phyloP scores from a whole-genome alignment of 2,113 vertebrate species.

The Sminthopsis crassicaudata region DNA sequence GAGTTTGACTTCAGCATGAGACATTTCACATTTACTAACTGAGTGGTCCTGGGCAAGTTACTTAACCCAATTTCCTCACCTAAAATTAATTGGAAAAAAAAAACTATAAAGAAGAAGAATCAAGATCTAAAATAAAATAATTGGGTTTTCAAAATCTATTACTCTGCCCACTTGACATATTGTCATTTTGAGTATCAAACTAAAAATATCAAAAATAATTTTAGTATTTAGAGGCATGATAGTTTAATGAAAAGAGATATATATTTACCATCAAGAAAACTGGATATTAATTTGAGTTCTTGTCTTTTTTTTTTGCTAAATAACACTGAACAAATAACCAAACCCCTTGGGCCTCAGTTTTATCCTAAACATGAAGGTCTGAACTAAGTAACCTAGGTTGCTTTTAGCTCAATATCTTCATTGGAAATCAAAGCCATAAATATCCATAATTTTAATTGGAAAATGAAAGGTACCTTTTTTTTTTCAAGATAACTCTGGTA shows the following conservation, averaged over 20 bases:
- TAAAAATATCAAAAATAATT: neutral
- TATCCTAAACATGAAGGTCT: neutral
- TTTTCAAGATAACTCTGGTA: neutral
- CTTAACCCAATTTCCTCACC: no score
- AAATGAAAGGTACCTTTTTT: neutral
- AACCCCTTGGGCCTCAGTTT: neutral
- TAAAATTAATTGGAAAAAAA: no score
- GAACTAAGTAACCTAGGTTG: neutral
- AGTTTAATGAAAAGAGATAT: neutral
- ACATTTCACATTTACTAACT: no score
- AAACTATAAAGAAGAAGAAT: no score
- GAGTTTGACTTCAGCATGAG: no score
- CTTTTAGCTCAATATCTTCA: neutral
- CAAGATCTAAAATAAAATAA: neutral
- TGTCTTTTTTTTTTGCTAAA: neutral
- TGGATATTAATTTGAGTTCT: neutral
- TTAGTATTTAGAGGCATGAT: neutral
- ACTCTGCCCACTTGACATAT: neutral
- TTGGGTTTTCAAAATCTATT: neutral
- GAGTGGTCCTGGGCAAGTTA: no score
- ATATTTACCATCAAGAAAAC: neutral
- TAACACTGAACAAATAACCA: neutral
- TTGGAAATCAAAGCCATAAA: neutral
- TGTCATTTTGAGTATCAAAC: neutral
- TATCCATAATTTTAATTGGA: neutral